Conservation (phyloP, 2,888 invertebrate species). For the Lycocerus yunnanus region DNA sequence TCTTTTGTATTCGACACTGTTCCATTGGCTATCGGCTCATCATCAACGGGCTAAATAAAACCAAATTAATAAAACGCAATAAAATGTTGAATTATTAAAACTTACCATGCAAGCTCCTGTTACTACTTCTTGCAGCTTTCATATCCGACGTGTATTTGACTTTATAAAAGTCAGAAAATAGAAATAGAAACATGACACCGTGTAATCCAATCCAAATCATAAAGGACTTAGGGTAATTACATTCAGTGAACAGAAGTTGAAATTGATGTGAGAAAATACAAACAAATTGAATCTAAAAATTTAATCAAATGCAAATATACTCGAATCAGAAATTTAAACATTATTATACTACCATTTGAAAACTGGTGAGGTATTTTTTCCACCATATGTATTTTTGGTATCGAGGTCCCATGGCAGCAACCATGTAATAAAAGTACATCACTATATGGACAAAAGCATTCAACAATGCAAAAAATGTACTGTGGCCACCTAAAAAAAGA, state of each 20-base stretch:
- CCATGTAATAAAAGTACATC: conserved; percentile 97
- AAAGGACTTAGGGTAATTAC: conserved; percentile 88
- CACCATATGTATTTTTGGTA: conserved; percentile 97
- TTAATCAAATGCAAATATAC: neutral
- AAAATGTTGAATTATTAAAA: conserved; percentile 29
- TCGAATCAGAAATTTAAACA: neutral
- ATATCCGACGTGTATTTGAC: conserved; percentile 67
- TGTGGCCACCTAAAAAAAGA: conserved; percentile 82
- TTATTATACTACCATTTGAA: conserved; percentile 81
- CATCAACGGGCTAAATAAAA: conserved; percentile 64
- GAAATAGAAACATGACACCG: conserved; percentile 89
- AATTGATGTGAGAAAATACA: conserved; percentile 90
- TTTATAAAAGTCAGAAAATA: conserved; percentile 95
- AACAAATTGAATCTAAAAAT: conserved; percentile 84
- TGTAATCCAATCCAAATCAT: conserved; percentile 95
- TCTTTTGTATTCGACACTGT: conserved; percentile 56
- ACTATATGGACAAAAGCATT: conserved; percentile 96
- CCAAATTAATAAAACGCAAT: neutral
- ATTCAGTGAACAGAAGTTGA: conserved; percentile 86
- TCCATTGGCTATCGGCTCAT: conserved; percentile 35
- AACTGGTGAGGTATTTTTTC: conserved; percentile 93
- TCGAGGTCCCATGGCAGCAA: conserved; percentile 90
- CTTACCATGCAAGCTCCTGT: conserved; percentile 74
- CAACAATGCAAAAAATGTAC: conserved; percentile 92
- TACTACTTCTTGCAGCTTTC: conserved; percentile 42